A percentile compares a stretch with the other conserved stretches of the same genome.
phyloP scores from a whole-genome alignment of 1,140 invertebrate species.

The Drosophila obscura region DNA sequence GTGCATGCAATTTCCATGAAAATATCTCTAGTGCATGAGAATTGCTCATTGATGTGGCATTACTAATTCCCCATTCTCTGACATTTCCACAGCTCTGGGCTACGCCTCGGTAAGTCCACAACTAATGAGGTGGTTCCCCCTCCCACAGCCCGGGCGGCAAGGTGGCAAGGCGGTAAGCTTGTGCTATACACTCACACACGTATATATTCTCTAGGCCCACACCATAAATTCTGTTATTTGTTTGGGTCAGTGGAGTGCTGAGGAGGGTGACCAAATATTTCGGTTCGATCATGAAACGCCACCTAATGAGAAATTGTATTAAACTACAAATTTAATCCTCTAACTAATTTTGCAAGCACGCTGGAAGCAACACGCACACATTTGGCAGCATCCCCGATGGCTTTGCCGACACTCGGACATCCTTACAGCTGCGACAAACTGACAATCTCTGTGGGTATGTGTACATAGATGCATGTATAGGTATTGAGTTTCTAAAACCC shows the following conservation, averaged over 20 bases:
- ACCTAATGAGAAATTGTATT: slow-evolving; percentile 68
- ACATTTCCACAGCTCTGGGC: neutral
- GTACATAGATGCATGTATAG: slow-evolving; percentile 4
- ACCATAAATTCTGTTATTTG: slow-evolving; percentile 18
- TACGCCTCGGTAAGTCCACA: slow-evolving; percentile 10
- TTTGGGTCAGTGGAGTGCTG: slow-evolving; percentile 1
- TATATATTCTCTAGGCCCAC: neutral
- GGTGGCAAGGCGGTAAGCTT: too few relatives aligned
- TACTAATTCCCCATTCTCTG: too few relatives aligned
- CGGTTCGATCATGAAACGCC: slow-evolving; percentile 38
- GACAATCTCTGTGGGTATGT: slow-evolving; percentile 42
- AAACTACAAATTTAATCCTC: slow-evolving; percentile 69
- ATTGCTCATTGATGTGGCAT: too few relatives aligned
- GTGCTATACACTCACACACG: too few relatives aligned
- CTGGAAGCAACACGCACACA: slow-evolving; percentile 34
- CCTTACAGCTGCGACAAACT: slow-evolving; percentile 9
- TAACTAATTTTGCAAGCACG: slow-evolving; percentile 65
- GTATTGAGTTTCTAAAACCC: slow-evolving; percentile 15
- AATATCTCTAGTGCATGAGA: too few relatives aligned
- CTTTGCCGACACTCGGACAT: neutral
- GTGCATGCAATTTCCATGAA: too few relatives aligned
- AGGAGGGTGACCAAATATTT: slow-evolving; percentile 30
- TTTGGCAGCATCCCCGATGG: neutral
- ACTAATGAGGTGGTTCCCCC: slow-evolving; percentile 20
- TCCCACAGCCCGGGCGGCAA: slow-evolving; percentile 1